phyloP scores from a whole-genome alignment of 2,113 vertebrate genomes.

The Calonectris borealis region DNA sequence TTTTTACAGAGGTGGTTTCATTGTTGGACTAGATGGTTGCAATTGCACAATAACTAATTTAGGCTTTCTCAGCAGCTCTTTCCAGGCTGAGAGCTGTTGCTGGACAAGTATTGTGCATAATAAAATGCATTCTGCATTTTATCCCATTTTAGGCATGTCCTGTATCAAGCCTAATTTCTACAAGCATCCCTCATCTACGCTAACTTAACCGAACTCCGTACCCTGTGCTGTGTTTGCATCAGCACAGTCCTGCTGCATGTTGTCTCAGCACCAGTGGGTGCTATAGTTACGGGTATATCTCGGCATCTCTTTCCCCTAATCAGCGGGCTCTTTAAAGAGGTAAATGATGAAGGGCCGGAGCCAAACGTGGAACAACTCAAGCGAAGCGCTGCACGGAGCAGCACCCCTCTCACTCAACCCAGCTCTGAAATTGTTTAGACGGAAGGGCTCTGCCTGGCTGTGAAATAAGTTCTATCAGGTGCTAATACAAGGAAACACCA shows the following conservation, averaged over 20 bases:
- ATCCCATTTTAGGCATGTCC: neutral
- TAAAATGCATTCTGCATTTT: neutral
- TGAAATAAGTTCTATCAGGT: neutral
- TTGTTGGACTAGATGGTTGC: neutral
- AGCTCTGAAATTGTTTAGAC: neutral
- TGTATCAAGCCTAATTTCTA: neutral
- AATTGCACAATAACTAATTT: neutral
- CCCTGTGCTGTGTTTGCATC: neutral
- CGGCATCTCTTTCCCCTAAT: neutral
- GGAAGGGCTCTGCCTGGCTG: neutral
- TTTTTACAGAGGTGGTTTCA: neutral
- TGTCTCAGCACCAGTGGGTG: slow-evolving; percentile 59
- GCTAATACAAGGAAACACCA: neutral
- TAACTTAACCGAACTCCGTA: neutral
- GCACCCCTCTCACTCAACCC: neutral
- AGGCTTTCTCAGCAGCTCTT: neutral
- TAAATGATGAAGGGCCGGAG: neutral
- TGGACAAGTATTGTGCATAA: neutral
- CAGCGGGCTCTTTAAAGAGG: neutral
- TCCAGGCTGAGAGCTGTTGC: neutral
- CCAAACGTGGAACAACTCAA: neutral
- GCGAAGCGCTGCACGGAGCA: fast-evolving
- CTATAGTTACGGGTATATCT: slow-evolving; percentile 29
- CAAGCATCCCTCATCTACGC: neutral
- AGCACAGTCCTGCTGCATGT: neutral